These are phyloP conservation scores for Spinus pinus DNA, from an alignment of 2,797 vertebrate genomes.

Conservation along the genomic window DNA sequence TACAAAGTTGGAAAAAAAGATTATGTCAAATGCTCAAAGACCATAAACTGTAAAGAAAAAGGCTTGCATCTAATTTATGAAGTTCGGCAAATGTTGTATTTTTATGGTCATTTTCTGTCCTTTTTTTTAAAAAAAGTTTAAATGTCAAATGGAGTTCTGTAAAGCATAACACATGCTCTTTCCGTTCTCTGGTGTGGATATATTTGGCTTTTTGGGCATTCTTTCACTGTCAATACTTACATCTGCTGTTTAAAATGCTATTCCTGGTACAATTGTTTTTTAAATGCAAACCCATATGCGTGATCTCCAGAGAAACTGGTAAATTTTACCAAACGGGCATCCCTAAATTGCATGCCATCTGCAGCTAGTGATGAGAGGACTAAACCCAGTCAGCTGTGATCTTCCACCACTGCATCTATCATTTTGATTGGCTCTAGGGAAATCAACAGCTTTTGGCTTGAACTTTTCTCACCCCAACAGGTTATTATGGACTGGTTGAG, in stretches of 20 bases:
- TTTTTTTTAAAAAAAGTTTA: background rate
- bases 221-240: slow-evolving; percentile 75
- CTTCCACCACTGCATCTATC: slow-evolving; percentile 77
- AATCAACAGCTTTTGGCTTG: slow-evolving; percentile 76
- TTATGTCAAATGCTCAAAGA: slow-evolving; percentile 2
- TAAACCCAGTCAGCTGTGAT: slow-evolving; percentile 89
- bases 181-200: slow-evolving; percentile 33
- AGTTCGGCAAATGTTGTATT: slow-evolving; percentile 44
- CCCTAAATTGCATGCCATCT: slow-evolving; percentile 81
- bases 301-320: slow-evolving; percentile 79
- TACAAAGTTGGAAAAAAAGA: background rate
- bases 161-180: slow-evolving; percentile 40
- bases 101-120: slow-evolving; percentile 43
- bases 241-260: slow-evolving; percentile 81
- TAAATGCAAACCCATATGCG: slow-evolving; percentile 78
- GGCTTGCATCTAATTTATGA: slow-evolving; percentile 56
- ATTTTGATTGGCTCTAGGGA: slow-evolving; percentile 77
- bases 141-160: slow-evolving; percentile 26
- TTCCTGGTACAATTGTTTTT: slow-evolving; percentile 76
- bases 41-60: slow-evolving; percentile 28
- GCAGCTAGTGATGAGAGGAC: slow-evolving; percentile 77
- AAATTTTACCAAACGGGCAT: slow-evolving; percentile 81
- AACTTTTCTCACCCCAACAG: slow-evolving; percentile 68
- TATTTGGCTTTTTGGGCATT: slow-evolving; percentile 59
- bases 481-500: slow-evolving; percentile 70